These are phyloP conservation scores for Acromyrmex heyeri DNA, from an alignment of 1,140 invertebrate genomes.

Conservation along the genomic window DNA sequence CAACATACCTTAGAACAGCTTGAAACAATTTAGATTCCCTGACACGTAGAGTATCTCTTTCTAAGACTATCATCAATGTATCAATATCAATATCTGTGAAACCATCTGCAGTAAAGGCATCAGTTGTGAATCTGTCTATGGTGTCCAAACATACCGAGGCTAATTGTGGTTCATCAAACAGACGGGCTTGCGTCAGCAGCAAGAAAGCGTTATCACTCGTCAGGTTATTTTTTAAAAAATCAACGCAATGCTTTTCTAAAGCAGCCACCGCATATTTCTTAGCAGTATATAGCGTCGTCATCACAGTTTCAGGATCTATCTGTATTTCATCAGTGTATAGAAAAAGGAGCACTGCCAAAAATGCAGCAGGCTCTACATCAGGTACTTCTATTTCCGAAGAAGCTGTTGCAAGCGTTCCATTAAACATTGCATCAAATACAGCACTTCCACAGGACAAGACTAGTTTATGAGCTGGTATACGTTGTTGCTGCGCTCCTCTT, in stretches of 20 bases:
- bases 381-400: slow-evolving; percentile 93
- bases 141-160: slow-evolving; percentile 93
- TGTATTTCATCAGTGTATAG: slow-evolving; percentile 95
- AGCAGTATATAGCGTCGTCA: slow-evolving; percentile 95
- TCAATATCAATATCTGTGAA: slow-evolving; percentile 96
- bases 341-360: slow-evolving; percentile 91
- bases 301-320: slow-evolving; percentile 95
- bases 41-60: slow-evolving; percentile 94
- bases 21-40: slow-evolving; percentile 94
- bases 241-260: slow-evolving; percentile 94
- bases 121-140: slow-evolving; percentile 95
- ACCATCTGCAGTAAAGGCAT: slow-evolving; percentile 93
- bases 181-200: slow-evolving; percentile 92
- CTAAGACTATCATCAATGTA: slow-evolving; percentile 93
- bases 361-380: slow-evolving; percentile 94
- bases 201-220: slow-evolving; percentile 95
- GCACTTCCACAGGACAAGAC: slow-evolving; percentile 93
- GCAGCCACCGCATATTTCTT: slow-evolving; percentile 96
- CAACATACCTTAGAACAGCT: slow-evolving; percentile 87
- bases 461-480: slow-evolving; percentile 95
- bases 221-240: slow-evolving; percentile 93
- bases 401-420: slow-evolving; percentile 90
- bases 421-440: slow-evolving; percentile 96
- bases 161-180: slow-evolving; percentile 94
- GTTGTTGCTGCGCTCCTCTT: slow-evolving; percentile 89